Evolutionary conservation across 2,888 invertebrate species (phyloP), one percentile per base, ranked within the genome.

Genomic region (Malthinus flaveolus): DNA sequence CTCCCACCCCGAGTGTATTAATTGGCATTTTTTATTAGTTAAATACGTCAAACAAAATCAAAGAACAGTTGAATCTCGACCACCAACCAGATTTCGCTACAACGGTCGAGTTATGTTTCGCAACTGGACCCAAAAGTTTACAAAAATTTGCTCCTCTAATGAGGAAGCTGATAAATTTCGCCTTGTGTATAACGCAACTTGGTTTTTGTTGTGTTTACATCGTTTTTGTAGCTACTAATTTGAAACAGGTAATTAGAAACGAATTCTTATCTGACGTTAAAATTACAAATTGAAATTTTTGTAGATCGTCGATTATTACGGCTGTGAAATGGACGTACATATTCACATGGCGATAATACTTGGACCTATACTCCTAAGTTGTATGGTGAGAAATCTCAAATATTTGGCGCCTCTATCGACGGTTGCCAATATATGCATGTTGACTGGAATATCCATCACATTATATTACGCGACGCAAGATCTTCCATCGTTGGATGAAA

Each of bases 161-260:
- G 84, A 87, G 87, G 80, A 82, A 81, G 32, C 70, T 87, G 55
- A 92, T 97, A 61, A 94, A 96, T 78, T 72, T 86, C 9, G 96
- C 96, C 80, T 85, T 98, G 52, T 92, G 95, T 77, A 82, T 96
- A 56, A 97, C 97, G n/a, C 98, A 98, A 80, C 82, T 98, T 61
- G 98, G 98, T 59, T 97, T 98, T 81, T 98, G 98, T 79, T 97
- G 96, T 77, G 93, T 97, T 31, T 98, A 98, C 79, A 91, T 97
- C 71, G 93, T 97, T 11, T 97, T 97, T 77, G 91, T 97, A 66
- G 90, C 95, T 8, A 87, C 88, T 62, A 96, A 94, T 76, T 76
- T 93, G 60, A 84, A 90, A 78, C 86, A 89, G 85, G 91, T 90
- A 73, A 75, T 37, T 35, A 10, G 35, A 35, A 10, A 10, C 9